These are phyloP conservation scores for Poecilia wingei DNA, from an alignment of 2,797 vertebrate species.

Conservation along the genomic window DNA sequence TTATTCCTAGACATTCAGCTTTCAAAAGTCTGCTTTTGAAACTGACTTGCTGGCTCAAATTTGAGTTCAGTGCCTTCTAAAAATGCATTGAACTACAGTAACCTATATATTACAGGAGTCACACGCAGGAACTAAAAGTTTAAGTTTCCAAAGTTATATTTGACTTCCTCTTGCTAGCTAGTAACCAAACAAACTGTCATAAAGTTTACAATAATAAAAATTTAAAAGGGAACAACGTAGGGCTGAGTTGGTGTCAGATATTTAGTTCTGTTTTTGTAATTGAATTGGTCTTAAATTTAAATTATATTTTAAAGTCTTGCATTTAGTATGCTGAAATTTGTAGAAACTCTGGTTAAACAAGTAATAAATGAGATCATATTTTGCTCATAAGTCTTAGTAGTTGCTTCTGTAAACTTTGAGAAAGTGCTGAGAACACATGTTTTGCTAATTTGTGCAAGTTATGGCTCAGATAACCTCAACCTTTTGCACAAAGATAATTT, in stretches of 20 bases:
- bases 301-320: not conserved
- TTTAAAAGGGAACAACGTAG: not conserved
- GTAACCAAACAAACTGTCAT: not conserved
- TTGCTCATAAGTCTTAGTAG: not conserved
- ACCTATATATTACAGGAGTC: not conserved
- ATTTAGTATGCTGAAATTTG: not conserved
- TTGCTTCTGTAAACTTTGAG: not conserved
- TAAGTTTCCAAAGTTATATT: not conserved
- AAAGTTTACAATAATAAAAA: not conserved
- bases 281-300: not conserved
- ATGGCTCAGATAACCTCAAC: not conserved
- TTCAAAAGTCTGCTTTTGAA: not conserved
- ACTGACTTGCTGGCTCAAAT: not conserved
- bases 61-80: not conserved
- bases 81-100: not conserved
- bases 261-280: not conserved
- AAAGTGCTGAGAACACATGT: not conserved
- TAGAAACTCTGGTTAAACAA: too few relatives aligned
- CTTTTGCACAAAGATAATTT: not conserved
- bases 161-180: not conserved
- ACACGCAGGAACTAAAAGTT: not conserved
- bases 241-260: not conserved
- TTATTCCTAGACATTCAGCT: not conserved
- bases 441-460: constrained; percentile 11
- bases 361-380: not conserved